These are phyloP conservation scores for Brachionus sp. DNA, from an alignment of 1,140 invertebrate species.

Conservation along the genomic window DNA sequence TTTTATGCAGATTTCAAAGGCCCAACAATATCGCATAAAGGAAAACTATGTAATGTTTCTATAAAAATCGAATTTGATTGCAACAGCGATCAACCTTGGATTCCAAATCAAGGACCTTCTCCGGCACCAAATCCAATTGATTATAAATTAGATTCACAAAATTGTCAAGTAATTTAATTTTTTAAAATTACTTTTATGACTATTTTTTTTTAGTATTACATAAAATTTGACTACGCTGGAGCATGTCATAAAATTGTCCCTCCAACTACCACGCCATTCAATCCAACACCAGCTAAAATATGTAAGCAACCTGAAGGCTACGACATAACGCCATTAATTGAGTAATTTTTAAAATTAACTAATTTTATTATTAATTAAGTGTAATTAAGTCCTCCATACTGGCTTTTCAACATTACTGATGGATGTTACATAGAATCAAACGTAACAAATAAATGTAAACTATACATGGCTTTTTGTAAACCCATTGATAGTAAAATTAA, in stretches of 20 bases:
- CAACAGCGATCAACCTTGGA: conserved; percentile 31
- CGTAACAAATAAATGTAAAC: not conserved
- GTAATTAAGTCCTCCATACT: not conserved
- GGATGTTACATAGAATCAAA: not conserved
- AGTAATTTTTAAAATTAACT: not conserved
- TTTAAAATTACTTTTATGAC: not conserved
- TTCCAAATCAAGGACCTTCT: not conserved
- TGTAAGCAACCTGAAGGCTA: conserved; percentile 13
- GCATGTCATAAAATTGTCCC: conserved; percentile 41
- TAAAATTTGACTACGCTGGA: conserved; percentile 40
- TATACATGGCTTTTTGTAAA: conserved; percentile 32
- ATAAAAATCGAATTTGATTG: conserved; percentile 31
- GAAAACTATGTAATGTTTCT: conserved; percentile 6
- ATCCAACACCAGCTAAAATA: conserved; percentile 40
- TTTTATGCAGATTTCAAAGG: conserved; percentile 30
- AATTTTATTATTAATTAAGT: not conserved
- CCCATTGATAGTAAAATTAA: not conserved
- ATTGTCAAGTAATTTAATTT: not conserved
- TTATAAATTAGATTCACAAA: not conserved
- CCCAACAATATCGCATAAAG: not conserved
- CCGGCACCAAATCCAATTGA: not conserved
- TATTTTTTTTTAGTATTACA: conserved; percentile 12
- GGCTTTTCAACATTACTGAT: not conserved
- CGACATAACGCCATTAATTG: conserved; percentile 1
- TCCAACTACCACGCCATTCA: not conserved